phyloP scores from a whole-genome alignment of 2,113 vertebrate genomes.

The Orycteropus afer region DNA sequence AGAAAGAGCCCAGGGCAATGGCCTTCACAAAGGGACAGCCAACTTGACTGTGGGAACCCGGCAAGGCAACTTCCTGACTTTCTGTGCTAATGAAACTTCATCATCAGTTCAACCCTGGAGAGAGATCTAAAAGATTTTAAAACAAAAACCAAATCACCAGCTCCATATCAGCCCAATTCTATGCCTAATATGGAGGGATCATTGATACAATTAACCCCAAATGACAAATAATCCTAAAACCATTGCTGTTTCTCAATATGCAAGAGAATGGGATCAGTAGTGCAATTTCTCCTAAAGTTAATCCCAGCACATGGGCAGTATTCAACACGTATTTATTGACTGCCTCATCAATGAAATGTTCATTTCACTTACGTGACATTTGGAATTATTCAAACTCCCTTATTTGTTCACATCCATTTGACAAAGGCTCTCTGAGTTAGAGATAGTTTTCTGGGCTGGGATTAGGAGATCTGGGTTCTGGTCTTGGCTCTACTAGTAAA shows the following conservation, averaged over 20 bases:
- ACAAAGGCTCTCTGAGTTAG: neutral
- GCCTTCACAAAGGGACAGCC: slow-evolving; percentile 73
- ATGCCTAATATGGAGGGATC: slow-evolving; percentile 42
- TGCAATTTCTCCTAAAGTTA: slow-evolving; percentile 27
- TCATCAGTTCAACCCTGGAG: slow-evolving; percentile 63
- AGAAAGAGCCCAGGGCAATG: slow-evolving; percentile 65
- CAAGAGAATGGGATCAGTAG: neutral
- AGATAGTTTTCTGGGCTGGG: slow-evolving; percentile 2
- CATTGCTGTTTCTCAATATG: slow-evolving; percentile 11
- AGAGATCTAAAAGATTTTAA: slow-evolving; percentile 65
- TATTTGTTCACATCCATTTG: slow-evolving; percentile 30
- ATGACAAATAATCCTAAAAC: slow-evolving; percentile 38
- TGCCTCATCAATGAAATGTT: slow-evolving; percentile 41
- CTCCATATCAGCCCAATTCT: neutral
- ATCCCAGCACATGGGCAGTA: slow-evolving; percentile 6
- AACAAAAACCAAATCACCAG: slow-evolving; percentile 55
- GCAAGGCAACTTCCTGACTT: slow-evolving; percentile 80
- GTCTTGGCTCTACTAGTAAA: slow-evolving; percentile 33
- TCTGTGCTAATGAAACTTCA: slow-evolving; percentile 73
- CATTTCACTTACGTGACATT: slow-evolving; percentile 37
- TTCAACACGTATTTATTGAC: slow-evolving; percentile 38
- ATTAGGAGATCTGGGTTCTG: slow-evolving; percentile 3
- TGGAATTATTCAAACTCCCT: slow-evolving; percentile 22
- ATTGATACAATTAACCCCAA: slow-evolving; percentile 26
- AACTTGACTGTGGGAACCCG: slow-evolving; percentile 77